These are phyloP conservation scores for Rhimphoctona megacephalus DNA, from an alignment of 2,888 invertebrate species.

Conservation along the genomic window DNA sequence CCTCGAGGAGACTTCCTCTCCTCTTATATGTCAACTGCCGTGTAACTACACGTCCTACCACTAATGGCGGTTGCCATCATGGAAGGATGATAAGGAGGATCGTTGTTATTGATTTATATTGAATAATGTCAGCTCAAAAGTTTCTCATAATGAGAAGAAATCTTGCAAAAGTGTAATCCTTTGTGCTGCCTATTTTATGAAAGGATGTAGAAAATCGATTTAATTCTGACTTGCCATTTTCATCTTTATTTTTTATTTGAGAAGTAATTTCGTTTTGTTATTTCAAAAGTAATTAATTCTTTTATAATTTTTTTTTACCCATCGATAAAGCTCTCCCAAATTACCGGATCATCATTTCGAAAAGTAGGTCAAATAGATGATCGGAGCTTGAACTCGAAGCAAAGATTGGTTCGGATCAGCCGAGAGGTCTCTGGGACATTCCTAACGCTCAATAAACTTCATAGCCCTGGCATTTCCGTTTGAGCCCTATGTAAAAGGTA, in stretches of 20 bases:
- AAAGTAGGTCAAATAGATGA: slow-evolving; percentile 24
- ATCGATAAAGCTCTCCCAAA: neutral
- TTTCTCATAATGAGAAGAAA: slow-evolving; percentile 35
- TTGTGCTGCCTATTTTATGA: too few relatives aligned
- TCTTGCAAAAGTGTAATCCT: too few relatives aligned
- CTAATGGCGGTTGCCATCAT: slow-evolving; percentile 36
- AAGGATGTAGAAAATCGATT: neutral
- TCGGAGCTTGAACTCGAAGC: slow-evolving; percentile 8
- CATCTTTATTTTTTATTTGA: neutral
- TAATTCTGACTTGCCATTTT: neutral
- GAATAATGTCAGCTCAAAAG: slow-evolving; percentile 66
- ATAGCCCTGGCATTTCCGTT: slow-evolving; percentile 54
- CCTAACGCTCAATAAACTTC: slow-evolving; percentile 67
- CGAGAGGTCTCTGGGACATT: slow-evolving; percentile 47
- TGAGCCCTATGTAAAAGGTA: slow-evolving; percentile 53
- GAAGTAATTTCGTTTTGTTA: neutral
- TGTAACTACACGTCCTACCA: neutral
- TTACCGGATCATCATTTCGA: neutral
- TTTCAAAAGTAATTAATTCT: neutral
- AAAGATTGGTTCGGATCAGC: neutral
- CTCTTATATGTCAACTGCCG: slow-evolving; percentile 34
- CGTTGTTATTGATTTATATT: slow-evolving; percentile 72
- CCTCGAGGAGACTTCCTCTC: slow-evolving; percentile 36
- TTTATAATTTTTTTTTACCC: neutral
- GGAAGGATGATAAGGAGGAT: slow-evolving; percentile 66